Evolutionary conservation across 2,797 vertebrate species (phyloP), one percentile per base, ranked within the genome.

Genomic region (Cuniculus paca): DNA sequence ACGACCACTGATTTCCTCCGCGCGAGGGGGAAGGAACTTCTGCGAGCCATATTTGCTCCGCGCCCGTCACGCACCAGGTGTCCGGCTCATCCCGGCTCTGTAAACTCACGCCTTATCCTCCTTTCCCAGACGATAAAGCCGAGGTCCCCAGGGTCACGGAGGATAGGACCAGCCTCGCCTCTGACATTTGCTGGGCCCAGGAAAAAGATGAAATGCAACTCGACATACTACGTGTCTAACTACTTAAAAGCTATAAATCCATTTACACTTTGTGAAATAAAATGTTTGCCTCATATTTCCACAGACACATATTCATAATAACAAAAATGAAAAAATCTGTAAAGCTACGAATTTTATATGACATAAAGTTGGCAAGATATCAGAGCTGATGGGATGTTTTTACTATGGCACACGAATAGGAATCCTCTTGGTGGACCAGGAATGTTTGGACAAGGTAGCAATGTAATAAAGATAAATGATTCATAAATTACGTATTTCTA

Each of bases 211-310:
- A 93, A 87, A 93, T 28, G 72, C 28, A 88, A 96, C 61, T 36
- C 1, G 54, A 90, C 52, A 52, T n/a, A 20, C 22, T 12, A 14
- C 5, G 31, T 93, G 42, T 84, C 36, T 94, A 87, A 77, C 80
- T 84, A 94, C 39, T 60, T 92, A 58, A 97, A 95, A 91, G 22
- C 54, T 81, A 26, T 58, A 82, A 80, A 48, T 94, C 31, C 84
- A 78, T 28, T 83, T 95, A 82, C 70, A 84, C 77, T 74, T 48
- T 54, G 31, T 77, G 75, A 45, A 61, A 79, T 81, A 45, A 75
- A 80, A 72, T 50, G 17, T 86, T 93, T 22, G n/a, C 16, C 45
- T 83, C 54, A 83, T 36, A 63, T 75, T 92, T 92, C 86, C 31
- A 84, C 78, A 85, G 94, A 93, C 48, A 48, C 36, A 48, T 3